These are phyloP conservation scores for Carassius auratus DNA, from an alignment of 2,113 vertebrate genomes.

Conservation along the genomic window DNA sequence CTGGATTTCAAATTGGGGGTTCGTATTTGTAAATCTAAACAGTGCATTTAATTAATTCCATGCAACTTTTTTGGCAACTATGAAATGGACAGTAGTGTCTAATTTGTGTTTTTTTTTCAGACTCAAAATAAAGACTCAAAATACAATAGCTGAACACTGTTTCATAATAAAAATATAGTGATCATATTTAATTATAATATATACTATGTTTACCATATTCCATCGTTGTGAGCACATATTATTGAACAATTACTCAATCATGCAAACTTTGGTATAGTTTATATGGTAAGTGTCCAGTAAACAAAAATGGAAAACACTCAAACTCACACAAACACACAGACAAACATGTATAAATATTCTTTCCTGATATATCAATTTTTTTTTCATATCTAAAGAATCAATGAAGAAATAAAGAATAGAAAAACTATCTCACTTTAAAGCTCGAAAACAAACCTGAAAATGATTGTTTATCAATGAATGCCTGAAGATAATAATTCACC, in stretches of 20 bases:
- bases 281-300: too few relatives aligned
- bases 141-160: background rate
- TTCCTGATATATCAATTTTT: background rate
- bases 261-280: too few relatives aligned
- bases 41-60: conserved; percentile 9
- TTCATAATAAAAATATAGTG: background rate
- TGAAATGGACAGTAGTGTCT: background rate
- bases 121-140: background rate
- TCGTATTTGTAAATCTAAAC: conserved; percentile 21
- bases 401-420: background rate
- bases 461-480: conserved; percentile 11
- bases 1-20: background rate
- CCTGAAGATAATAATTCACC: conserved; percentile 26
- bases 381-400: background rate
- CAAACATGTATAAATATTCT: background rate
- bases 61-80: background rate
- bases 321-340: too few relatives aligned
- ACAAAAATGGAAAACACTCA: too few relatives aligned
- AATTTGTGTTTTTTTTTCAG: background rate
- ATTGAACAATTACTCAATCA: background rate
- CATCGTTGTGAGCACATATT: background rate
- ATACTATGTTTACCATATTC: background rate
- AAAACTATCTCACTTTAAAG: background rate
- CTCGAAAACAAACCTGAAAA: background rate
- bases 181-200: background rate